Conservation (phyloP, 2,888 invertebrate genomes). For the Lordiphosa andalusiaca region DNA sequence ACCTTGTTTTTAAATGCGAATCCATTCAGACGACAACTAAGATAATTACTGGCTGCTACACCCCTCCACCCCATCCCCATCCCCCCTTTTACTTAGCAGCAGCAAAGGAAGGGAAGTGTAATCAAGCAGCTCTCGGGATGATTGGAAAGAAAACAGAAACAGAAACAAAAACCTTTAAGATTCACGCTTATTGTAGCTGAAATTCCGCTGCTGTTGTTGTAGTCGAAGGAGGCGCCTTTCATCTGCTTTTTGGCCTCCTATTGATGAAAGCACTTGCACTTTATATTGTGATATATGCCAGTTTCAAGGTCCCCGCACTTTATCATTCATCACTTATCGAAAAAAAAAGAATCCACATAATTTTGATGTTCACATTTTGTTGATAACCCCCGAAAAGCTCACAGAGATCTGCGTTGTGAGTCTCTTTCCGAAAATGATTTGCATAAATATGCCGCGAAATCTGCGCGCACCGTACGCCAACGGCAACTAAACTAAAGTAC, state of each 20-base stretch:
- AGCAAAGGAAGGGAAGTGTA: too few relatives aligned
- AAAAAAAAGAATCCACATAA: slow-evolving; percentile 1
- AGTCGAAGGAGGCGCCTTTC: slow-evolving; percentile 7
- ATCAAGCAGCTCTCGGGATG: too few relatives aligned
- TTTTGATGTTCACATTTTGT: slow-evolving; percentile 3
- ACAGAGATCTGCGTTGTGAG: too few relatives aligned
- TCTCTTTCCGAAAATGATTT: slow-evolving; percentile 1
- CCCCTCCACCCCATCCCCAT: too few relatives aligned
- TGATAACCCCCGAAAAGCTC: too few relatives aligned
- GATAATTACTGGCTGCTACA: too few relatives aligned
- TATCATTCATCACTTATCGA: too few relatives aligned
- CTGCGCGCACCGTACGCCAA: slow-evolving; percentile 64
- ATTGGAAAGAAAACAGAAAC: too few relatives aligned
- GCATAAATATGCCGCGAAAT: slow-evolving; percentile 44
- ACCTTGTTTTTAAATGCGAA: too few relatives aligned
- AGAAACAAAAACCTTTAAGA: slow-evolving; percentile 3
- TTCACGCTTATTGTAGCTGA: slow-evolving; percentile 17
- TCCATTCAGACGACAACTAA: too few relatives aligned
- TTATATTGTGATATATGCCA: slow-evolving; percentile 18
- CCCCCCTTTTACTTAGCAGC: too few relatives aligned
- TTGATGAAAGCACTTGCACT: slow-evolving; percentile 41
- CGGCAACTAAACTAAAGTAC: slow-evolving; percentile 71
- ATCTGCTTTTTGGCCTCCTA: neutral
- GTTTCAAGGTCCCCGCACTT: neutral
- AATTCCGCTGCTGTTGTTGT: slow-evolving; percentile 2